Evolutionary conservation across 1,140 invertebrate species (phyloP).

Genomic region (Rhynchophorus ferrugineus): DNA sequence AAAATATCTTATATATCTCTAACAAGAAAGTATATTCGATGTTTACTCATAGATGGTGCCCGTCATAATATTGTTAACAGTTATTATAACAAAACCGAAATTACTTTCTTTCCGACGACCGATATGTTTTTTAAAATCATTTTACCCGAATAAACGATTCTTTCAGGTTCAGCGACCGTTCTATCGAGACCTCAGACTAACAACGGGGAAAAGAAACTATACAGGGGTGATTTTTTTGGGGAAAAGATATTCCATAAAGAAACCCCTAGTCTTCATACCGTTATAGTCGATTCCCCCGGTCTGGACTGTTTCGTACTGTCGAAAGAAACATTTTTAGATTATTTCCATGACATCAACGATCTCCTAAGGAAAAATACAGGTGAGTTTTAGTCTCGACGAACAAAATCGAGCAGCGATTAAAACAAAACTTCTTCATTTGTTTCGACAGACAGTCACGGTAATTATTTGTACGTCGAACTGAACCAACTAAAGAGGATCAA

Average conservation of each 20-base stretch:
- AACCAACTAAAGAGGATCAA: constrained; percentile 73
- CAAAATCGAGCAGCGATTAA: background rate
- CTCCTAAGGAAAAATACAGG: constrained; percentile 14
- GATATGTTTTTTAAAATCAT: background rate
- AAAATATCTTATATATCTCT: constrained; percentile 69
- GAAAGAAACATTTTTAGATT: constrained; percentile 49
- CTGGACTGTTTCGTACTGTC: constrained; percentile 87
- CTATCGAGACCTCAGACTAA: constrained; percentile 17
- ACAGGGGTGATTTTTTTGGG: constrained; percentile 68
- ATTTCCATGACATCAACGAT: constrained; percentile 38
- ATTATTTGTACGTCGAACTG: constrained; percentile 63
- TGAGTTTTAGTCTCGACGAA: constrained; percentile 10
- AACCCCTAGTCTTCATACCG: constrained; percentile 78
- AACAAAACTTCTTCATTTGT: background rate
- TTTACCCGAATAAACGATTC: background rate
- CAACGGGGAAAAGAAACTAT: constrained; percentile 55
- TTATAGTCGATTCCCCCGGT: constrained; percentile 76
- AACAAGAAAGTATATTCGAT: constrained; percentile 45
- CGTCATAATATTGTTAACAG: background rate
- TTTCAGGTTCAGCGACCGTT: constrained; percentile 13
- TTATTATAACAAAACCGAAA: no score
- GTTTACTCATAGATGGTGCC: no score
- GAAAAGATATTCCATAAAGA: constrained; percentile 73
- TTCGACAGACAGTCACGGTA: no score
- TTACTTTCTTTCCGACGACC: background rate